A percentile compares a stretch with the other conserved stretches of the same genome.
Conservation (phyloP, 2,888 invertebrate species). For the Synergus gifuensis region DNA sequence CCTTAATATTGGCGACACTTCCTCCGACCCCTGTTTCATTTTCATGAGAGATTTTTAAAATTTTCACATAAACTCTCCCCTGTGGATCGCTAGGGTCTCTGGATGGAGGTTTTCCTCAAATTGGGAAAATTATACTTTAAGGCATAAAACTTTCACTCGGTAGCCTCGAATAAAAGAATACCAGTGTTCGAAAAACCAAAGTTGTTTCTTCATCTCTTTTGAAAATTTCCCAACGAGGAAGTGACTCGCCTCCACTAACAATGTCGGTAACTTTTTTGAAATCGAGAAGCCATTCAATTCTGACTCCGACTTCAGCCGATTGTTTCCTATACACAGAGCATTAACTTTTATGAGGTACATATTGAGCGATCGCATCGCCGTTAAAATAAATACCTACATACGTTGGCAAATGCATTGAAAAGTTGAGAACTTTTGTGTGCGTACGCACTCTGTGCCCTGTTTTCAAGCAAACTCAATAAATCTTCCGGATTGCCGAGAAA, state of each 20-base stretch:
- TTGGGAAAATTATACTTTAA: not conserved
- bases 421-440: slow-evolving; percentile 53
- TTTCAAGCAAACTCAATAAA: slow-evolving; percentile 53
- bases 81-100: not conserved
- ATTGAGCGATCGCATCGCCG: slow-evolving; percentile 62
- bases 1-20: slow-evolving; percentile 48
- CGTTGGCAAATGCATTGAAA: slow-evolving; percentile 58
- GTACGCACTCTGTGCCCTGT: slow-evolving; percentile 51
- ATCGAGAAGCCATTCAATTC: slow-evolving; percentile 54
- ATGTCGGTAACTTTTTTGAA: slow-evolving; percentile 51
- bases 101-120: not conserved
- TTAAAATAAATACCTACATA: slow-evolving; percentile 53
- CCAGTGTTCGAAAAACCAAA: no score
- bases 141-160: not conserved
- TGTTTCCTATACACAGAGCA: slow-evolving; percentile 64
- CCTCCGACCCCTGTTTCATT: slow-evolving; percentile 35
- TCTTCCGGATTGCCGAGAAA: slow-evolving; percentile 51
- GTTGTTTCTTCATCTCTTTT: not conserved
- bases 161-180: not conserved
- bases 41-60: slow-evolving; percentile 41
- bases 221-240: slow-evolving; percentile 13
- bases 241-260: not conserved
- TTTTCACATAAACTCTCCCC: not conserved
- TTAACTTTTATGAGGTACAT: slow-evolving; percentile 66
- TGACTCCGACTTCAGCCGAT: slow-evolving; percentile 61